Evolutionary conservation across 2,888 invertebrate species (phyloP).

Genomic region (Conistra vaccinii): DNA sequence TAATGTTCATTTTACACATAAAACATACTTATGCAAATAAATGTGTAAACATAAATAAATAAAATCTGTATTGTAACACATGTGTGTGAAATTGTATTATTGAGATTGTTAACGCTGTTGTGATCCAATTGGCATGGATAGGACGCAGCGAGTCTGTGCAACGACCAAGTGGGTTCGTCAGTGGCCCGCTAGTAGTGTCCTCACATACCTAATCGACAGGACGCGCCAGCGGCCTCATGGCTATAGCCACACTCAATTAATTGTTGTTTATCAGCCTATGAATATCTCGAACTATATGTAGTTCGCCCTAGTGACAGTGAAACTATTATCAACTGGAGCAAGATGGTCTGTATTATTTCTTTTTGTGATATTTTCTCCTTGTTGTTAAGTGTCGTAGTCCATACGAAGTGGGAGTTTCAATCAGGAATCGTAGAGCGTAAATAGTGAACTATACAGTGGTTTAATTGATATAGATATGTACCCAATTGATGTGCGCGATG

Average conservation of each 20-base stretch:
- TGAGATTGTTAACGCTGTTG: slow-evolving; percentile 63
- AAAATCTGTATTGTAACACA: slow-evolving; percentile 46
- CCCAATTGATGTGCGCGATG: slow-evolving; percentile 44
- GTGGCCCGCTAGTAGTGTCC: slow-evolving; percentile 72
- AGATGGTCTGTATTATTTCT: slow-evolving; percentile 66
- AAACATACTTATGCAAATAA: slow-evolving; percentile 6
- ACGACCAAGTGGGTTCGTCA: slow-evolving; percentile 65
- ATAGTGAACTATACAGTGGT: slow-evolving; percentile 6
- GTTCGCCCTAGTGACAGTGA: slow-evolving; percentile 68
- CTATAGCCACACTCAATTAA: slow-evolving; percentile 57
- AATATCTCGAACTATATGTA: slow-evolving; percentile 60
- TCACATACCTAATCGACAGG: slow-evolving; percentile 72
- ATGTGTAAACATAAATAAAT: slow-evolving; percentile 48
- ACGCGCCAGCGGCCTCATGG: slow-evolving; percentile 66
- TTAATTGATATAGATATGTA: slow-evolving; percentile 33
- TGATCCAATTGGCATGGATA: slow-evolving; percentile 76
- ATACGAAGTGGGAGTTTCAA: slow-evolving; percentile 7
- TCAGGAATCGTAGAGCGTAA: neutral
- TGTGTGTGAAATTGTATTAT: slow-evolving; percentile 55
- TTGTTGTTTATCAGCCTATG: slow-evolving; percentile 58
- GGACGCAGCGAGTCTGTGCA: slow-evolving; percentile 69
- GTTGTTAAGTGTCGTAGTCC: neutral
- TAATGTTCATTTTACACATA: slow-evolving; percentile 37
- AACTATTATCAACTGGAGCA: slow-evolving; percentile 48
- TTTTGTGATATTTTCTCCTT: slow-evolving; percentile 13